Conservation (phyloP, 2,888 invertebrate genomes). For the Catocala fraxini region DNA sequence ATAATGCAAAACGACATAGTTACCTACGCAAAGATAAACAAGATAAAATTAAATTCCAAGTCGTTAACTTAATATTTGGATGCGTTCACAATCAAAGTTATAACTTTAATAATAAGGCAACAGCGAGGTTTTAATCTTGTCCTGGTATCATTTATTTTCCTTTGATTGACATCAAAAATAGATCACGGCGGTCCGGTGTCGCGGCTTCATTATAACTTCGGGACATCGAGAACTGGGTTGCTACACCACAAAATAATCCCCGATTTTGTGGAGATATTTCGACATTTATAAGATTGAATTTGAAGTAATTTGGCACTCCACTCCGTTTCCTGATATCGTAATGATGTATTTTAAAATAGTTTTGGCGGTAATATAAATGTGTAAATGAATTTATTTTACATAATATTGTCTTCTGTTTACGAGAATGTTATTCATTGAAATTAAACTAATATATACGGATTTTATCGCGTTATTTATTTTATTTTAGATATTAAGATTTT, state of each 20-base stretch:
- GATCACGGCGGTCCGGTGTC: conserved; percentile 41
- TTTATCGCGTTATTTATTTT: no score
- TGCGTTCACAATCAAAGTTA: conserved; percentile 35
- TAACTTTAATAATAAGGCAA: conserved; percentile 20
- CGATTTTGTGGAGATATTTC: not conserved
- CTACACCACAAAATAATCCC: conserved; percentile 11
- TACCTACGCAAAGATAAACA: not conserved
- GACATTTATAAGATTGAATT: not conserved
- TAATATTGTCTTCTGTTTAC: no score
- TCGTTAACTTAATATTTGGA: not conserved
- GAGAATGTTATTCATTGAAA: no score
- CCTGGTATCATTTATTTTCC: conserved; percentile 45
- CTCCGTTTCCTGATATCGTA: not conserved
- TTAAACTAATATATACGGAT: no score
- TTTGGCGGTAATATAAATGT: no score
- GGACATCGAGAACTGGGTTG: conserved; percentile 11
- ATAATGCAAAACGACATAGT: no score
- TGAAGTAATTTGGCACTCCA: not conserved
- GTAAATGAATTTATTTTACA: no score
- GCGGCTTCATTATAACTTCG: conserved; percentile 47
- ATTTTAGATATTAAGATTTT: no score
- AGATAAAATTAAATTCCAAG: not conserved
- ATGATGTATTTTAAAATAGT: not conserved
- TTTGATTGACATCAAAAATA: conserved; percentile 49
- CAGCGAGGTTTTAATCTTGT: conserved; percentile 37